A percentile compares a stretch with the other conserved stretches of the same genome.
Conservation (phyloP, 2,797 vertebrate genomes). For the Tapirus indicus region DNA sequence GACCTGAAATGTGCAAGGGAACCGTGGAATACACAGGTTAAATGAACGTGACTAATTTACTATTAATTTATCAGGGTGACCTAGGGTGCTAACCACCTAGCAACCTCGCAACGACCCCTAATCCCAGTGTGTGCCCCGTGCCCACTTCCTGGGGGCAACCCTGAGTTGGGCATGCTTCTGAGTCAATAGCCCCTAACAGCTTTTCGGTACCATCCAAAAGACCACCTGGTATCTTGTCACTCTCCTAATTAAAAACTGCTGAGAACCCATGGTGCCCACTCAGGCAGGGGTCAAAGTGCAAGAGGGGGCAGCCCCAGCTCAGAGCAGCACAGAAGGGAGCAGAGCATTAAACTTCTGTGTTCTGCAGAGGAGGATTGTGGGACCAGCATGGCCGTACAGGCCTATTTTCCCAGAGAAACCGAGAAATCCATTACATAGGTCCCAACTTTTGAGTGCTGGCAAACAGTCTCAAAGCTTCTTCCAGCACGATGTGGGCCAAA, state of each 20-base stretch:
- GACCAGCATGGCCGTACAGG: accelerated
- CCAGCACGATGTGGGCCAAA: background rate
- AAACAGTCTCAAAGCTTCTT: background rate
- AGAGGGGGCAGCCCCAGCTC: background rate
- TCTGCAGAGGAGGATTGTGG: background rate
- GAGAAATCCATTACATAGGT: background rate
- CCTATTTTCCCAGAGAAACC: background rate
- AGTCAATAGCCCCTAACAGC: background rate
- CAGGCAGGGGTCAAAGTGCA: background rate
- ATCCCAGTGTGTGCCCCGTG: background rate
- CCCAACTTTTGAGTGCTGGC: background rate
- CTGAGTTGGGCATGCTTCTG: too few relatives aligned
- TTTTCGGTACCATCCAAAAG: background rate
- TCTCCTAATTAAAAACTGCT: background rate
- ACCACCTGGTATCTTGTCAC: background rate
- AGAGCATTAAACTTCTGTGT: background rate
- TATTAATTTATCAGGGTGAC: background rate
- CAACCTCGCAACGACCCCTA: background rate
- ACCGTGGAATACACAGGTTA: background rate
- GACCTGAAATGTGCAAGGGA: background rate
- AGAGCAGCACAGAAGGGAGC: too few relatives aligned
- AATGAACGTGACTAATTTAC: background rate
- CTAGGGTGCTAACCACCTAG: background rate
- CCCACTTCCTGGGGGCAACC: too few relatives aligned
- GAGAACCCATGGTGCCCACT: background rate